phyloP scores from a whole-genome alignment of 2,113 vertebrate species.

The Myrmophylax atrothorax region DNA sequence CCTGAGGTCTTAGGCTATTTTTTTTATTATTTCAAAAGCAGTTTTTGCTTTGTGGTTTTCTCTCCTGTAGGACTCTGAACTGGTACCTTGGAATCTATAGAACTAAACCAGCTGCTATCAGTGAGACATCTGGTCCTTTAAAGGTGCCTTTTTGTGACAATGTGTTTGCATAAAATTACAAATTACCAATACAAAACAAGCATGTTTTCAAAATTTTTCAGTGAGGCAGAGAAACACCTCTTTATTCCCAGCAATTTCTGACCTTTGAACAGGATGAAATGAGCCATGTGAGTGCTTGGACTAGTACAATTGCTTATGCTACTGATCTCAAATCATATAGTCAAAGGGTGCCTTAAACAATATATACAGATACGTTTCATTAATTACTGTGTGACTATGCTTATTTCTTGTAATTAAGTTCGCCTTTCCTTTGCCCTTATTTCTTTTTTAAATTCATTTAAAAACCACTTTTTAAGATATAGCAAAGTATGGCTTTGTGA shows the following conservation, averaged over 20 bases:
- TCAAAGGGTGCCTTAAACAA: not conserved
- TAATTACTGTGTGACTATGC: not conserved
- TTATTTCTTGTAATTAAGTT: constrained; percentile 20
- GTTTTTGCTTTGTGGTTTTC: not conserved
- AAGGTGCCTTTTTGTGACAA: not conserved
- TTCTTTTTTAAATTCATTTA: not conserved
- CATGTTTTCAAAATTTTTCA: not conserved
- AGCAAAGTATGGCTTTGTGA: not conserved
- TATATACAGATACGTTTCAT: constrained; percentile 3
- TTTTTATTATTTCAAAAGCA: not conserved
- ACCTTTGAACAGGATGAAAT: not conserved
- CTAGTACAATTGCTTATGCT: not conserved
- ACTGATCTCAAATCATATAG: not conserved
- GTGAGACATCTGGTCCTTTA: not conserved
- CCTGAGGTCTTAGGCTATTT: not conserved
- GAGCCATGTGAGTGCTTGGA: not conserved
- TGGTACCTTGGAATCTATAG: not conserved
- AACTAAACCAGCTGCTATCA: not conserved
- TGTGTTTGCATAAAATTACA: not conserved
- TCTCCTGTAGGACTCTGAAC: not conserved
- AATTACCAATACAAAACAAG: not conserved
- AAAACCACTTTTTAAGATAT: not conserved
- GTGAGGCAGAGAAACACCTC: not conserved
- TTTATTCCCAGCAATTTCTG: not conserved
- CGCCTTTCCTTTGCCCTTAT: not conserved